Base-by-base conservation (phyloP, 2,888 invertebrate species). In the Parnassius orleans region DNA sequence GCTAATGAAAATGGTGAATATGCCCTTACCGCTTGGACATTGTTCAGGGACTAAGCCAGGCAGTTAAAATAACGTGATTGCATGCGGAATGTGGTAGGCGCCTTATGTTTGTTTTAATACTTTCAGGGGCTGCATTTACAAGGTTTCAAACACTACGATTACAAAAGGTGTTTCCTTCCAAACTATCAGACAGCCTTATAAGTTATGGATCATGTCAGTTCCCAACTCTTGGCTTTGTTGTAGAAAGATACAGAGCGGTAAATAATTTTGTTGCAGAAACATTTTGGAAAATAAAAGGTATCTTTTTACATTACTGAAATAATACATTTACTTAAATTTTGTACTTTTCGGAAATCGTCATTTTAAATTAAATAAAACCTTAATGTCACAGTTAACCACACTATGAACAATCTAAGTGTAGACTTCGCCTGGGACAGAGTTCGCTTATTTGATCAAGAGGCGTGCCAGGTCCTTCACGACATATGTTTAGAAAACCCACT, bases 151-250 rank as follows among this genome's bases (percentile, higher is more conserved):
- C 99, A 0, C 82, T 99, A 65, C 93, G 98, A 11, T 87, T 99
- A 9, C 95, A 96, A 78, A 94, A 94, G 75, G 93, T 95, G 10
- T 97, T 97, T 78, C 97, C 97, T 0, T 87, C 88, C 47, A 94
- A 93, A 70, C 90, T 97, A 57, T 93, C 94, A 0, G 94, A 96
- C 61, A 95, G 95, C 80, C 82, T 99, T 2, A 96, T 99, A 54
- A 99, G 99, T 84, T 99, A 99, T 83, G 99, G 99, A 2, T 98
- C 98, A 64, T 99, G 99, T 79, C 99, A 99, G 86, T 99, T 99
- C 84, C 99, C 99, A 7, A 99, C 99, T 0, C 91, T 99, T n/a
- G 99, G 99, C 1, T 99, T 99, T 93, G 99, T 99, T n/a, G 99
- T 98, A 0, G 98, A 99, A 83, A 93, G 99, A 58, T 99, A 96